A percentile compares a stretch with the other conserved stretches of the same genome.
Evolutionary conservation across 2,888 invertebrate species (phyloP).

Genomic region (Drosophila neoperkinsi): DNA sequence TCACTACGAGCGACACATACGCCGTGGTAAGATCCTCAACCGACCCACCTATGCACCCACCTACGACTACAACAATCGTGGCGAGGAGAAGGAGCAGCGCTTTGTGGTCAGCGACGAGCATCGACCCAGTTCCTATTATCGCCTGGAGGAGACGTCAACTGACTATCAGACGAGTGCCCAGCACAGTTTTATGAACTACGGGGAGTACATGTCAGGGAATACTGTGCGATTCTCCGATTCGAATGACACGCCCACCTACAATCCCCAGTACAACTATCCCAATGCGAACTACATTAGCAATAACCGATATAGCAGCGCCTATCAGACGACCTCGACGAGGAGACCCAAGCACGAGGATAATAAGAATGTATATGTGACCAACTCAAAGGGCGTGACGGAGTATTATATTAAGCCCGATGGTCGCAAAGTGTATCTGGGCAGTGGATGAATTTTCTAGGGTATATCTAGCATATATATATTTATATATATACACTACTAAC

Average conservation of each 20-base stretch:
- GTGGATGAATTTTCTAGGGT: slow-evolving; percentile 28
- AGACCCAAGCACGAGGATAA: slow-evolving; percentile 67
- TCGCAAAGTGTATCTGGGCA: slow-evolving; percentile 77
- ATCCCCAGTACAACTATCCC: slow-evolving; percentile 66
- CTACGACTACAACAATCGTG: slow-evolving; percentile 54
- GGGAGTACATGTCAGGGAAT: slow-evolving; percentile 59
- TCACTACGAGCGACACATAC: slow-evolving; percentile 69
- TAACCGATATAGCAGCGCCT: slow-evolving; percentile 68
- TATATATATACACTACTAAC: not conserved
- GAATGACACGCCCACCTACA: slow-evolving; percentile 23
- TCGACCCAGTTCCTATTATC: slow-evolving; percentile 56
- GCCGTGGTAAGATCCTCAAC: slow-evolving; percentile 82
- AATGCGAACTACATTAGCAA: slow-evolving; percentile 68
- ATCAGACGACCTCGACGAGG: slow-evolving; percentile 45
- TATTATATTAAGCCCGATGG: slow-evolving; percentile 83
- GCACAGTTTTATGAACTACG: slow-evolving; percentile 53
- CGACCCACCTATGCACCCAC: slow-evolving; percentile 72
- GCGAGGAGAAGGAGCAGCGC: slow-evolving; percentile 55
- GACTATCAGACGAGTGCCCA: slow-evolving; percentile 26
- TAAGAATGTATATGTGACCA: slow-evolving; percentile 83
- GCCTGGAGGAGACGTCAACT: slow-evolving; percentile 53
- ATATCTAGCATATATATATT: not conserved
- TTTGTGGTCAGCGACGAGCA: slow-evolving; percentile 69
- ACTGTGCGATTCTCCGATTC: slow-evolving; percentile 41
- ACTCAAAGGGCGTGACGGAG: slow-evolving; percentile 81